phyloP scores from a whole-genome alignment of 2,113 vertebrate species.

The Rhabdomys dilectus region DNA sequence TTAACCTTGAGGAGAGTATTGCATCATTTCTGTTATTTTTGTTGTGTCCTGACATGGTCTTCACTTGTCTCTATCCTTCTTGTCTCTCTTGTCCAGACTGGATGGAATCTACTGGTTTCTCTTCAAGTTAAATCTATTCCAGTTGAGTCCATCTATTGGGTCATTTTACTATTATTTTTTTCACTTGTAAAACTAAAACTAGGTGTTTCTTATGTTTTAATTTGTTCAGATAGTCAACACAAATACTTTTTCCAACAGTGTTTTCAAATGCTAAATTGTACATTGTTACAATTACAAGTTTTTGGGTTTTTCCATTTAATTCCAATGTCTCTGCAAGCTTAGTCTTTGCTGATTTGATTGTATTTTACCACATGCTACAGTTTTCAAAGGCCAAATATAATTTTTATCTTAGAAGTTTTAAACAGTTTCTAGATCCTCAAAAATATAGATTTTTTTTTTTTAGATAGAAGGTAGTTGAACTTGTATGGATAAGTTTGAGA shows the following conservation, averaged over 20 bases:
- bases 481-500: not conserved
- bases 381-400: not conserved
- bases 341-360: not conserved
- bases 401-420: not conserved
- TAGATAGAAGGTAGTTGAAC: not conserved
- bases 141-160: not conserved
- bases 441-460: not conserved
- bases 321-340: not conserved
- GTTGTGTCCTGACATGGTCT: not conserved
- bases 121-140: not conserved
- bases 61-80: not conserved
- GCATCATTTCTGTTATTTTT: not conserved
- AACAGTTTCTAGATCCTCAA: not conserved
- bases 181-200: not conserved
- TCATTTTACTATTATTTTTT: not conserved
- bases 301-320: not conserved
- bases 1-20: not conserved
- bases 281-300: not conserved
- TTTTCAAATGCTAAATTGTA: not conserved
- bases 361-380: not conserved
- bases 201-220: not conserved
- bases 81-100: not conserved
- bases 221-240: not conserved
- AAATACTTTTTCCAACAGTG: not conserved
- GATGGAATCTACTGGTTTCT: not conserved